phyloP scores from a whole-genome alignment of 2,888 invertebrate genomes.

The Macropis europaea region DNA sequence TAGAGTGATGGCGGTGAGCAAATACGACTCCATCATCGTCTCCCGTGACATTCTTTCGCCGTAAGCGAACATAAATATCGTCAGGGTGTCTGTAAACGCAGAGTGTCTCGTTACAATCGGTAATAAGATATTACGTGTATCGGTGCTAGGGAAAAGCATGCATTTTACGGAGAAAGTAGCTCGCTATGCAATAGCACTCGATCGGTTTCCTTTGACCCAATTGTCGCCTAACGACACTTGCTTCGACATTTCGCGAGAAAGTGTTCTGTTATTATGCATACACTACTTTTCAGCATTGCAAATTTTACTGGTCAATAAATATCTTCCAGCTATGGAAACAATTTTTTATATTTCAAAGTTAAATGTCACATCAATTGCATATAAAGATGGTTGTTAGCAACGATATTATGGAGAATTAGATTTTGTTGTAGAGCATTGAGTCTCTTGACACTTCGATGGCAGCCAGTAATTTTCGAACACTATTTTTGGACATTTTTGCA shows the following conservation, averaged over 20 bases:
- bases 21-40: slow-evolving; percentile 35
- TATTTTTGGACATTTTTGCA: too few species aligned
- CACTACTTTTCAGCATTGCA: too few species aligned
- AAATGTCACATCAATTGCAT: too few species aligned
- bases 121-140: slow-evolving; percentile 15
- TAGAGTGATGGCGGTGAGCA: neutral
- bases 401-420: too few species aligned
- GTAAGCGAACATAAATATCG: slow-evolving; percentile 30
- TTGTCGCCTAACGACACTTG: neutral
- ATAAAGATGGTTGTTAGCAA: too few species aligned
- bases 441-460: too few species aligned
- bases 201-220: slow-evolving; percentile 7
- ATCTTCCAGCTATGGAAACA: too few species aligned
- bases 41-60: slow-evolving; percentile 31
- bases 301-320: too few species aligned
- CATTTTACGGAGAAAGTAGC: slow-evolving; percentile 29
- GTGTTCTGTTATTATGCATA: too few species aligned
- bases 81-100: slow-evolving; percentile 29
- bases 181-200: neutral
- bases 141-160: slow-evolving; percentile 11
- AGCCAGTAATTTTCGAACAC: too few species aligned
- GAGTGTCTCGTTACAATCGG: slow-evolving; percentile 47
- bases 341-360: too few species aligned
- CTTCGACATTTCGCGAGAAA: neutral
- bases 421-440: too few species aligned